These are phyloP conservation scores for Balearica regulorum DNA, from an alignment of 2,797 vertebrate species.

Conservation along the genomic window DNA sequence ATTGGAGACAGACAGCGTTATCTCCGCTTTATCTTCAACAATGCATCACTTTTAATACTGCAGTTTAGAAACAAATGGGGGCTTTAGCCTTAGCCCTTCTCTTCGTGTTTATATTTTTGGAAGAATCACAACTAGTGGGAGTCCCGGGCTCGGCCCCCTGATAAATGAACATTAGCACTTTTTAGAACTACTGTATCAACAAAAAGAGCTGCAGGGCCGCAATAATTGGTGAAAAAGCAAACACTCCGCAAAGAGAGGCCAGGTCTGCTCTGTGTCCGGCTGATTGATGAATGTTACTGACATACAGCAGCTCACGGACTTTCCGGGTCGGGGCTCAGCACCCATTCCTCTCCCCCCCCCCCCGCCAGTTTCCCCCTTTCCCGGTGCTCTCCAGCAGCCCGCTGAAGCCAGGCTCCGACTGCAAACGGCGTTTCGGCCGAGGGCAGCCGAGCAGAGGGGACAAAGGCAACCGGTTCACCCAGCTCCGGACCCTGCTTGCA, in stretches of 20 bases:
- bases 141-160: conserved; percentile 81
- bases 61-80: conserved; percentile 90
- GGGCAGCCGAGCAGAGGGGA: not conserved
- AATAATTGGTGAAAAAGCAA: conserved; percentile 98
- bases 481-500: not conserved
- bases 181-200: conserved; percentile 91
- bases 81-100: conserved; percentile 85
- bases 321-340: conserved; percentile 57
- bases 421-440: not conserved
- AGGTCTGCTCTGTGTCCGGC: conserved; percentile 82
- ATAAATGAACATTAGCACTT: conserved; percentile 95
- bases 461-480: not conserved
- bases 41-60: conserved; percentile 85
- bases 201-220: conserved; percentile 80
- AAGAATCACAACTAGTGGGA: conserved; percentile 88
- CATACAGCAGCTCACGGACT: conserved; percentile 57
- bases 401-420: not conserved
- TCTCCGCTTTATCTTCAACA: conserved; percentile 96
- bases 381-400: not conserved
- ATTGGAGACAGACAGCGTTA: conserved; percentile 95
- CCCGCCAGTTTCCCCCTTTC: not conserved
- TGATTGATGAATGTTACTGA: conserved; percentile 80
- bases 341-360: not conserved
- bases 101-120: conserved; percentile 96
- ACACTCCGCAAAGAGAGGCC: conserved; percentile 79